Evolutionary conservation across 2,888 invertebrate species (phyloP).

Genomic region (Bruchidius siliquastri): DNA sequence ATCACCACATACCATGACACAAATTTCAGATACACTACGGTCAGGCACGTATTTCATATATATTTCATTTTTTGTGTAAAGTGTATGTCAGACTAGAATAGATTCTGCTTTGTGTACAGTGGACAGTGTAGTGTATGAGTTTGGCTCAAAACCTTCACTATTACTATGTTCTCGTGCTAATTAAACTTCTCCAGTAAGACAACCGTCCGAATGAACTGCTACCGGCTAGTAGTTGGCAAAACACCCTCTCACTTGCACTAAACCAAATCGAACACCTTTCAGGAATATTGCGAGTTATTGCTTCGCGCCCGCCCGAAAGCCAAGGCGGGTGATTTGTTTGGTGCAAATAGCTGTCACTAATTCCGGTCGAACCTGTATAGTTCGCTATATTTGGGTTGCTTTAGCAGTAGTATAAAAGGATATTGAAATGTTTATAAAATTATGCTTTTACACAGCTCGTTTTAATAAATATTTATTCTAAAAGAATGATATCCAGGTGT

Average conservation of each 20-base stretch:
- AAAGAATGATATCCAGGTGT: no score
- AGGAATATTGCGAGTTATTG: not conserved
- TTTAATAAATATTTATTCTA: no score
- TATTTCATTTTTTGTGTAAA: no score
- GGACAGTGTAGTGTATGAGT: no score
- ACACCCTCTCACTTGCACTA: not conserved
- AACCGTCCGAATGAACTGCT: not conserved
- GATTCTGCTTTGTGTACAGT: no score
- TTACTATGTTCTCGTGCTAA: no score
- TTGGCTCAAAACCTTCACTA: no score
- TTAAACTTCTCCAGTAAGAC: not conserved
- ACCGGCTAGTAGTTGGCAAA: not conserved
- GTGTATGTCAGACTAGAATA: no score
- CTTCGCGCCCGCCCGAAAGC: not conserved
- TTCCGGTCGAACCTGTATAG: not conserved
- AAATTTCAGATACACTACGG: no score
- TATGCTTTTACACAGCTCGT: no score
- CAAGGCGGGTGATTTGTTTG: not conserved
- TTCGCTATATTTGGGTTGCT: not conserved
- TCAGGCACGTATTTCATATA: no score
- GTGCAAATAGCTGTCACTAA: not conserved
- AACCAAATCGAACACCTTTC: not conserved
- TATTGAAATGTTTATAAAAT: not conserved
- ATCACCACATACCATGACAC: no score
- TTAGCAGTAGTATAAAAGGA: not conserved